These are phyloP conservation scores for Stegostoma tigrinum DNA, from an alignment of 2,113 vertebrate genomes.

Conservation along the genomic window DNA sequence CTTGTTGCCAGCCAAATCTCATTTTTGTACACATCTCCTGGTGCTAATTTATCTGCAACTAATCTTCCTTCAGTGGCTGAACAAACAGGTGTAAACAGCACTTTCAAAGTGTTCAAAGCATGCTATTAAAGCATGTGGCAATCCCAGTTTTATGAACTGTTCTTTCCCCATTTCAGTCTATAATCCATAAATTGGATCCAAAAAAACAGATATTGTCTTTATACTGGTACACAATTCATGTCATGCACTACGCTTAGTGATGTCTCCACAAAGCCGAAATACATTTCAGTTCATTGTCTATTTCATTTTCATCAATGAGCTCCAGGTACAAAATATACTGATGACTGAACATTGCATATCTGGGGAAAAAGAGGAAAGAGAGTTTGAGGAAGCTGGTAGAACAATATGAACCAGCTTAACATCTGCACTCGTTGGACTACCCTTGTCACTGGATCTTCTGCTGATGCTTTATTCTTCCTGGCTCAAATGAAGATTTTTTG, in stretches of 20 bases:
- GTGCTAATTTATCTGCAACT: no score
- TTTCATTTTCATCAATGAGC: neutral
- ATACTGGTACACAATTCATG: neutral
- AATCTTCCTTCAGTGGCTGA: no score
- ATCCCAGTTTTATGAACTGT: no score
- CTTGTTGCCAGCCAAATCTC: no score
- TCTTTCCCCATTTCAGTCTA: no score
- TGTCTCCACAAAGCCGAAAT: neutral
- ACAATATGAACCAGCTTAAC: neutral
- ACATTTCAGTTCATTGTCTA: neutral
- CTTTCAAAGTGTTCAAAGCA: no score
- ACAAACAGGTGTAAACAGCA: no score
- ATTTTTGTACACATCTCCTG: no score
- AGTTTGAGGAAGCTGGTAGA: neutral
- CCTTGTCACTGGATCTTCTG: neutral
- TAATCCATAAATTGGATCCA: no score
- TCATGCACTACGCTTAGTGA: neutral
- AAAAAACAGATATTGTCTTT: no score
- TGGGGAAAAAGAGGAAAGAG: neutral
- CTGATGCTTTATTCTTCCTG: neutral
- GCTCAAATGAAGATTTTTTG: neutral
- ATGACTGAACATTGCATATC: neutral
- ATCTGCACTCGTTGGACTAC: neutral
- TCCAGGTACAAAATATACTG: neutral
- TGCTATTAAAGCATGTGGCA: no score